Conservation (phyloP, 2,797 vertebrate genomes). For the Oreortyx pictus region DNA sequence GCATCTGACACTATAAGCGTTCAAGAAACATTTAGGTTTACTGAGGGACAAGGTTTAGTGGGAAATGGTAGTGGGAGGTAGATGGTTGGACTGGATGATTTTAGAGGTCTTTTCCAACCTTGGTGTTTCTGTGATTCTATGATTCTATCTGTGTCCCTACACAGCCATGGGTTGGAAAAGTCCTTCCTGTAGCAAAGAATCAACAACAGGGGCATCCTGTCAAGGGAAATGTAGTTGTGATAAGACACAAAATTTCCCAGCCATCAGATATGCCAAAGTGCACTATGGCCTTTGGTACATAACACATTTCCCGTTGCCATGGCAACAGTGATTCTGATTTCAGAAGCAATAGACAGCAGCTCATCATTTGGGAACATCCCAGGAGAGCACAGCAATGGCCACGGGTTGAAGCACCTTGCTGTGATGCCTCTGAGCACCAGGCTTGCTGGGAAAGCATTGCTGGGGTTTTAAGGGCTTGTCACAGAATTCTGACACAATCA, state of each 20-base stretch:
- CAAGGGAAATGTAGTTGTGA: slow-evolving; percentile 25
- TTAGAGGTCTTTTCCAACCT: no score
- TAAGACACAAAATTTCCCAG: not conserved
- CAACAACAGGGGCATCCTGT: not conserved
- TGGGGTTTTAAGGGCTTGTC: not conserved
- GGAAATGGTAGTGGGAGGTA: no score
- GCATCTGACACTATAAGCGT: not conserved
- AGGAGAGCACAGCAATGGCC: not conserved
- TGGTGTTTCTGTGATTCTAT: no score
- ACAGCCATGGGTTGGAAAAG: not conserved
- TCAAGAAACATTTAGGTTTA: no score
- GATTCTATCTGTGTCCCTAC: not conserved
- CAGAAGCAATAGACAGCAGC: slow-evolving; percentile 37
- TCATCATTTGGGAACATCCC: not conserved
- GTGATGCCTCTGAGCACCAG: not conserved
- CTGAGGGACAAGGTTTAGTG: no score
- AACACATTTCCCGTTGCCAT: slow-evolving; percentile 26
- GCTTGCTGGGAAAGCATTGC: not conserved
- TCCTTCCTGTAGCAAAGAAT: not conserved
- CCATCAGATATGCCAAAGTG: not conserved
- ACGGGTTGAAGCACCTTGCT: not conserved
- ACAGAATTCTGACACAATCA: not conserved
- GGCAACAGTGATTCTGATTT: slow-evolving; percentile 28
- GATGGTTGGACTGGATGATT: no score
- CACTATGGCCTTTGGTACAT: not conserved